A percentile compares a stretch with the other conserved stretches of the same genome.
Conservation (phyloP, 2,797 vertebrate species). For the Adelosebastes latens region DNA sequence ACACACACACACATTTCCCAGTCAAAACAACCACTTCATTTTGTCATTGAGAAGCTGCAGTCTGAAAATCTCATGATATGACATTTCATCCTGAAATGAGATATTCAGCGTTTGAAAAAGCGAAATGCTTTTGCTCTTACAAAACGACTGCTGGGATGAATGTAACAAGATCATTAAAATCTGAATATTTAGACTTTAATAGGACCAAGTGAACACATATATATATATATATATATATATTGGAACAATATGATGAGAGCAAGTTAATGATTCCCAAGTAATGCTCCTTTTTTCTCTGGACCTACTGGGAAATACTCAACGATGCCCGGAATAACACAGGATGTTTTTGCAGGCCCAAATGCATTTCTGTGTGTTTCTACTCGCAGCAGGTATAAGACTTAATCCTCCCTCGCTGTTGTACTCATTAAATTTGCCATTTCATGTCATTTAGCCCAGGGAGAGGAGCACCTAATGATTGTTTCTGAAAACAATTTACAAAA, state of each 20-base stretch:
- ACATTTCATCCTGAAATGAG: constrained; percentile 30
- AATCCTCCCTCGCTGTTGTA: not conserved
- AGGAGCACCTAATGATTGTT: constrained; percentile 31
- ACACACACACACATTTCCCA: not conserved
- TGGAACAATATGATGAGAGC: not conserved
- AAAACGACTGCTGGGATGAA: not conserved
- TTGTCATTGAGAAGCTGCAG: not conserved
- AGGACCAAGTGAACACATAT: not conserved
- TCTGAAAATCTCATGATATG: not conserved
- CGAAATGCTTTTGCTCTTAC: not conserved
- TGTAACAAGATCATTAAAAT: constrained; percentile 5
- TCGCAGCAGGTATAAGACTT: constrained; percentile 8
- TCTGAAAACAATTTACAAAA: constrained; percentile 43
- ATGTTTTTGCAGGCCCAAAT: not conserved
- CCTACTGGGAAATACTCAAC: not conserved
- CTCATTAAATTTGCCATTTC: constrained; percentile 41
- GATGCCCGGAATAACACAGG: not conserved
- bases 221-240: not conserved
- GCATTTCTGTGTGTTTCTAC: not conserved
- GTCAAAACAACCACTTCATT: constrained; percentile 19
- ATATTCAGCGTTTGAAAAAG: not conserved
- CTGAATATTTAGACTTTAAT: constrained; percentile 5
- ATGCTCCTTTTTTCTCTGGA: not conserved
- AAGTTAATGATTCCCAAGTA: not conserved
- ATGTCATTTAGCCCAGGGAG: constrained; percentile 51